Base-by-base conservation (phyloP, 2,888 invertebrate genomes). In the Epiblema foenella region DNA sequence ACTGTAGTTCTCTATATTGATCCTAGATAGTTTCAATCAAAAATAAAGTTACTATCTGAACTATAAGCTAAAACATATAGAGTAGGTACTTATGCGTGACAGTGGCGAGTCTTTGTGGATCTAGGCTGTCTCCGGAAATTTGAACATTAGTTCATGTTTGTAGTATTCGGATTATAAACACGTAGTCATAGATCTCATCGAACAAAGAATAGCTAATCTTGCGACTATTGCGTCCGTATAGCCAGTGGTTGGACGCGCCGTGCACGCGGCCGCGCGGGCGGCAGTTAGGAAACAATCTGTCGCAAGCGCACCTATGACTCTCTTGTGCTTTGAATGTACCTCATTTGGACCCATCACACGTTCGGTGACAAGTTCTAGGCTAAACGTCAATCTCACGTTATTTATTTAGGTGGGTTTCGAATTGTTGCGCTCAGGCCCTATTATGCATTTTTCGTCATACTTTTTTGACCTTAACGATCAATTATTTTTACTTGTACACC, bases 361-460 rank as follows among this genome's bases (percentile, higher is more conserved):
- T 74, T 51, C 74, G 54, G 71, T 81, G 85, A 87, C 86, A 86
- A 87, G 87, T 87, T 88, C 86, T 85, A 84, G 86, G 86, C 80
- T 81, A 83, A 74, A 79, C 75, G 81, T 85, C 84, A 82, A 79
- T 81, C 78, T 76, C 69, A 56, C 64, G 71, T 75, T 59, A 72
- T 72, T 77, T 75, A 80, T 79, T 71, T 67, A 67, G 66, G 62
- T 71, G 71, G 67, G 29, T 62, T 71, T 70, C 20, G 46, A 70
- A 57, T 67, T 60, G 60, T 66, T 71, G 60, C 56, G 46, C 49
- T 60, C 49, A 24, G 37, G 49, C 54, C 49, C 46, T 66, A 66
- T 71, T 67, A 71, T 67, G 20, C 60, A 46, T 71, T 71, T 24
- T 71, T 67, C 71, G 62, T 67, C 71, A 71, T 67, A 71, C n/a